Evolutionary conservation across 2,888 invertebrate species (phyloP), one percentile per base, ranked within the genome.

Genomic region (Pasiphila rectangulata): DNA sequence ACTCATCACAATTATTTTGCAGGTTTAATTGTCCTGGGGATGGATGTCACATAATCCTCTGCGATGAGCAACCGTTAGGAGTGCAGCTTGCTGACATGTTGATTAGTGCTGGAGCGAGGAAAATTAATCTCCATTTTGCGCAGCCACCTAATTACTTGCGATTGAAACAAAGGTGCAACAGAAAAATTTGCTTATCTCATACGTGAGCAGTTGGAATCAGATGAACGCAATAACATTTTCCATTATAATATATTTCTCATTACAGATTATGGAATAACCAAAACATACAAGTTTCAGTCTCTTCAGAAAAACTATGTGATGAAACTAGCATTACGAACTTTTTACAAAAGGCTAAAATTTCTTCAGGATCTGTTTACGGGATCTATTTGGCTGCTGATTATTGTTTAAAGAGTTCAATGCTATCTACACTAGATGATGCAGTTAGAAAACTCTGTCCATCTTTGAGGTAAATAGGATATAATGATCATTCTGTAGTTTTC

Each of bases 101-200:
- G 1, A 56, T 77, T 1, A 51, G 49, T 10, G 63, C 69, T 12
- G 79, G 80, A 1, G 76, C 72, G 1, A 74, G 37, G 24, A 73
- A 68, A 27, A 38, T 79, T 4, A 46, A 60, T 9, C 4, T 78
- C 1, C 63, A 72, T 40, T 51, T 55, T 21, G 20, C 55, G 2
- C 44, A 48, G 1, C 25, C 50, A 9, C 43, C 64, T 7, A 15
- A 48, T 4, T 48, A 56, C 23, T 42, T 60, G 2, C 43, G 53
- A 3, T 52, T 42, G 6, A 64, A 57, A 44, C 54, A 65, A 30
- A 47, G 58, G 73, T 45, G 9, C 0, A n/a, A 15, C 23, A 27
- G n/a, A 7, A 25, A 27, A 1, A 29, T 13, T 9, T 44, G 2
- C 20, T n/a, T n/a, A n/a, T n/a, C n/a, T n/a, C n/a, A n/a, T n/a